These are phyloP conservation scores for Polydrusus cervinus DNA, from an alignment of 2,888 invertebrate species.

Conservation along the genomic window DNA sequence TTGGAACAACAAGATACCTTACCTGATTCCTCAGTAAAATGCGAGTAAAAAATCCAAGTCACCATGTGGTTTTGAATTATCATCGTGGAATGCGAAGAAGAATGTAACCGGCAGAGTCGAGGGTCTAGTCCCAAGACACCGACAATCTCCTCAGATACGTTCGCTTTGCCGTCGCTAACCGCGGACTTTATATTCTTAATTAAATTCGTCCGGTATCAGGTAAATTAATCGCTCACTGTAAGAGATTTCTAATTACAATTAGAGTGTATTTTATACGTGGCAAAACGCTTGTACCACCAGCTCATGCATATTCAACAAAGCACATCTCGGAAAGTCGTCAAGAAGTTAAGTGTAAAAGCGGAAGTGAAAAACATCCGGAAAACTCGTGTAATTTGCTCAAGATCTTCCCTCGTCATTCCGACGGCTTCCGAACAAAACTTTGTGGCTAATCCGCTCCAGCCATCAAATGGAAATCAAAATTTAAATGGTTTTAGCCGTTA, in stretches of 20 bases:
- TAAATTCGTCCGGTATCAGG: constrained; percentile 56
- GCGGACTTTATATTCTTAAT: constrained; percentile 53
- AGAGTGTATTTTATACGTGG: constrained; percentile 23
- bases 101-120: constrained; percentile 58
- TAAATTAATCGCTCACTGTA: constrained; percentile 52
- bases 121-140: constrained; percentile 37
- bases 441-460: constrained; percentile 38
- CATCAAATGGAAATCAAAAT: constrained; percentile 60
- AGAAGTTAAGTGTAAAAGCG: constrained; percentile 26
- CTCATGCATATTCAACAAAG: constrained; percentile 25
- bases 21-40: constrained; percentile 66
- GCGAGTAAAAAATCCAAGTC: constrained; percentile 62
- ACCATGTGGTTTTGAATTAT: constrained; percentile 64
- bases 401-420: constrained; percentile 22
- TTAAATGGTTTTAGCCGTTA: constrained; percentile 60
- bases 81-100: constrained; percentile 64
- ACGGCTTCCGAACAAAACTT: constrained; percentile 33
- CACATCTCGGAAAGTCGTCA: constrained; percentile 26
- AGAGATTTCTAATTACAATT: constrained; percentile 32
- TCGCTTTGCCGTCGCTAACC: constrained; percentile 57
- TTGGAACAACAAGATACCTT: constrained; percentile 62
- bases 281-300: constrained; percentile 8
- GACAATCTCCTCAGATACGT: constrained; percentile 28
- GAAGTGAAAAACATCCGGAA: constrained; percentile 30
- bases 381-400: constrained; percentile 26